These are phyloP conservation scores for Sebastes matsubarae DNA, from an alignment of 2,797 vertebrate species.

Conservation along the genomic window DNA sequence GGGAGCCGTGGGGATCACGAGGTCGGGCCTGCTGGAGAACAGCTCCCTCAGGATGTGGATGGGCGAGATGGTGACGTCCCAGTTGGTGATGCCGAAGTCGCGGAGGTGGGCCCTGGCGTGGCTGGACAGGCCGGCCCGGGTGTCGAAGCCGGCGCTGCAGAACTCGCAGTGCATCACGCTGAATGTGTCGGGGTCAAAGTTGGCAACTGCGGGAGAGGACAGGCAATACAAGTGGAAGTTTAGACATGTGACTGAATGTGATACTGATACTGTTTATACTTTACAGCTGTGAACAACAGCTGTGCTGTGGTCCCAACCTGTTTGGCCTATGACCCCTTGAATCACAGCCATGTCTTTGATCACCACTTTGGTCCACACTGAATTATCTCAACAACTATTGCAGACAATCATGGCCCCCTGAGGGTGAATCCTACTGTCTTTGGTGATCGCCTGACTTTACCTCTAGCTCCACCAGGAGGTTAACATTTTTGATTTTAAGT, in stretches of 20 bases:
- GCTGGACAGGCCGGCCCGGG: conserved; percentile 94
- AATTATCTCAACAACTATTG: not conserved
- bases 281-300: not conserved
- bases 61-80: conserved; percentile 96
- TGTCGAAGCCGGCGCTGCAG: conserved; percentile 96
- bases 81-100: conserved; percentile 97
- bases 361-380: not conserved
- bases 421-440: not conserved
- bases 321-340: not conserved
- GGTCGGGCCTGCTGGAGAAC: conserved; percentile 91
- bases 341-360: not conserved
- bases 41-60: conserved; percentile 95
- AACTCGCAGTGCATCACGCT: conserved; percentile 98
- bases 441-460: not conserved
- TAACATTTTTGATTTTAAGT: not conserved
- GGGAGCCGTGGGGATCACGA: conserved; percentile 85
- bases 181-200: conserved; percentile 96
- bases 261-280: no score
- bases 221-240: conserved; percentile 1
- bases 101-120: conserved; percentile 95
- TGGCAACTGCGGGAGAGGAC: conserved; percentile 86
- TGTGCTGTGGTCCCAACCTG: not conserved
- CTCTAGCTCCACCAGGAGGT: not conserved
- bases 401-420: not conserved
- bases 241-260: not conserved